Conservation (phyloP, 2,113 vertebrate genomes). For the Regulus satrapa region DNA sequence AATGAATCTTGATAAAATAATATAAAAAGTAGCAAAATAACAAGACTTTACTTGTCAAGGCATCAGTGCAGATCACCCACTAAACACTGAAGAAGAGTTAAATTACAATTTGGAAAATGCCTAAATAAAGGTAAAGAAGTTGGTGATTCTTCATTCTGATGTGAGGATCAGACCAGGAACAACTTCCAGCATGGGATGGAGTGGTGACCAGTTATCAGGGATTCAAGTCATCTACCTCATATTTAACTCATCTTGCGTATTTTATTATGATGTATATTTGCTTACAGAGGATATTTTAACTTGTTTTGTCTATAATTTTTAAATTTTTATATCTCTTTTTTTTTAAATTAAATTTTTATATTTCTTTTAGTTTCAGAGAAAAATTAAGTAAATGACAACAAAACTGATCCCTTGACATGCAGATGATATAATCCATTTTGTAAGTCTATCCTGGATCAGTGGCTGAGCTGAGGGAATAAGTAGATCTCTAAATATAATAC, state of each 20-base stretch:
- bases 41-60: neutral
- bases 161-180: neutral
- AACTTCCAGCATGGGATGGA: neutral
- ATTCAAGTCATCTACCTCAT: neutral
- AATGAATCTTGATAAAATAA: neutral
- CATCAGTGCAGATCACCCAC: neutral
- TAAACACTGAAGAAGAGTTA: neutral
- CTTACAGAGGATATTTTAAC: neutral
- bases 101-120: neutral
- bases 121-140: neutral
- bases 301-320: neutral
- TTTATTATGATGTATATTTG: neutral
- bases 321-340: neutral
- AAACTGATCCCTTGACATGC: neutral
- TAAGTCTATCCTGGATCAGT: neutral
- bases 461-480: neutral
- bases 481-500: neutral
- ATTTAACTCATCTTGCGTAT: neutral
- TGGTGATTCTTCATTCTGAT: neutral
- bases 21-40: neutral
- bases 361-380: neutral
- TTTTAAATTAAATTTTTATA: neutral
- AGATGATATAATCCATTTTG: neutral
- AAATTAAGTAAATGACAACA: neutral
- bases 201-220: neutral